Evolutionary conservation across 2,888 invertebrate genomes (phyloP).

Genomic region (Alentia gelatinosa): DNA sequence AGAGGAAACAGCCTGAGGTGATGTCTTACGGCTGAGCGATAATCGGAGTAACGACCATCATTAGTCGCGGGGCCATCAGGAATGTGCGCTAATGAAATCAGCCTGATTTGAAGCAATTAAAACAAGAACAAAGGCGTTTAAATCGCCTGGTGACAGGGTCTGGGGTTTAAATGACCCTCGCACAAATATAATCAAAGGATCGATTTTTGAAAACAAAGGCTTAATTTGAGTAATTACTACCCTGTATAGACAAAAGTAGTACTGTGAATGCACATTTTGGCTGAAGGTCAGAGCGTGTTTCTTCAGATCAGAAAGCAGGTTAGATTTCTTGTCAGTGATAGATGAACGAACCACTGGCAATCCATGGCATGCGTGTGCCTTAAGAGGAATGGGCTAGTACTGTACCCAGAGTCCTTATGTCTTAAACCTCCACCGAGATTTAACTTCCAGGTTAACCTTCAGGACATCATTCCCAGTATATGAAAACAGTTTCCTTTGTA

Average conservation of each 20-base stretch:
- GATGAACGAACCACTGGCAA: too few species aligned
- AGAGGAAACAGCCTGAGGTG: neutral
- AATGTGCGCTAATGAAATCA: neutral
- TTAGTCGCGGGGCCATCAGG: neutral
- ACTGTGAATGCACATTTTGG: neutral
- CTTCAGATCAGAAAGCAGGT: too few species aligned
- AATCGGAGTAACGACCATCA: constrained; percentile 32
- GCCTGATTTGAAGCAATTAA: constrained; percentile 28
- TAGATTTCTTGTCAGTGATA: too few species aligned
- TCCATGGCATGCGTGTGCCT: too few species aligned
- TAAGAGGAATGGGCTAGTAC: too few species aligned
- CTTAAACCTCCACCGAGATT: too few species aligned
- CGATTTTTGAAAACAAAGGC: constrained; percentile 26
- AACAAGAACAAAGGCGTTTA: constrained; percentile 15
- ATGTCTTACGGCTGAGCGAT: neutral
- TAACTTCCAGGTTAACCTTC: too few species aligned
- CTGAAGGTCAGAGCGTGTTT: neutral
- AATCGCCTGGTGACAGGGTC: neutral
- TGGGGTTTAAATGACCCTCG: neutral
- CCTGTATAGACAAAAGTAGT: neutral
- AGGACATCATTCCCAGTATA: too few species aligned
- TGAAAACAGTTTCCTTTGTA: too few species aligned
- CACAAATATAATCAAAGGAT: neutral
- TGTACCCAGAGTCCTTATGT: too few species aligned
- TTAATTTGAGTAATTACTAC: neutral